Percentiles rank a stretch among this genome's conserved stretches.
Conservation (phyloP, 2,797 vertebrate species). For the Myotis vivesi region DNA sequence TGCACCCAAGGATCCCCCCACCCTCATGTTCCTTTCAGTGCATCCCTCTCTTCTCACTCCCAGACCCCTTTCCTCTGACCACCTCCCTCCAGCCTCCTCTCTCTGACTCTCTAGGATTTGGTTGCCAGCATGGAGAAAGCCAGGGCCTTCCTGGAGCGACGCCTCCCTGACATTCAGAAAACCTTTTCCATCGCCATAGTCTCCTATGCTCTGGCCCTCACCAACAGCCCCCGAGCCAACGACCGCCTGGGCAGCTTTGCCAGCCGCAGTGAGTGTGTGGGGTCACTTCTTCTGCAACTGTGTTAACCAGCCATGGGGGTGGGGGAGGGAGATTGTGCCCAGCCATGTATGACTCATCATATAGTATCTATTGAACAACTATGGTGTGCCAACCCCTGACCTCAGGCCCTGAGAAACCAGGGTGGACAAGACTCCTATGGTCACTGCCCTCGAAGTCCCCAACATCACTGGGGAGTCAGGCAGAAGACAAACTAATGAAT, state of each 20-base stretch:
- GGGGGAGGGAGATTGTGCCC: neutral
- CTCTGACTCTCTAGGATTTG: conserved; percentile 43
- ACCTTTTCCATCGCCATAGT: conserved; percentile 33
- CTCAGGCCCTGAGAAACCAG: neutral
- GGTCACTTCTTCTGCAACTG: neutral
- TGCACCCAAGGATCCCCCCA: neutral
- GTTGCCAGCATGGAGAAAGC: conserved; percentile 2
- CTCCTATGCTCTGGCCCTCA: conserved; percentile 67
- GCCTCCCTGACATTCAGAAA: conserved; percentile 2
- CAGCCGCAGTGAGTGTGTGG: neutral
- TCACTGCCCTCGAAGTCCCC: neutral
- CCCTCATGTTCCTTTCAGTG: neutral
- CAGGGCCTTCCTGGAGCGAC: conserved; percentile 42
- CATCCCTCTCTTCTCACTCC: neutral
- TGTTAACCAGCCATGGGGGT: neutral
- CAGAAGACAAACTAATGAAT: neutral
- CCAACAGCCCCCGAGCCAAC: conserved; percentile 15
- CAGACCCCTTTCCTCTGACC: neutral
- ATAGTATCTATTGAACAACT: neutral
- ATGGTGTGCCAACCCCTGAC: neutral
- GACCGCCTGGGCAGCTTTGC: conserved; percentile 49
- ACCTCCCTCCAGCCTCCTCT: neutral
- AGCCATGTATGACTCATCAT: neutral
- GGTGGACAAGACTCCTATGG: neutral
- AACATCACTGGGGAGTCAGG: neutral